Evolutionary conservation across 1,140 invertebrate genomes (phyloP).

Genomic region (Sminthurides bifidus): DNA sequence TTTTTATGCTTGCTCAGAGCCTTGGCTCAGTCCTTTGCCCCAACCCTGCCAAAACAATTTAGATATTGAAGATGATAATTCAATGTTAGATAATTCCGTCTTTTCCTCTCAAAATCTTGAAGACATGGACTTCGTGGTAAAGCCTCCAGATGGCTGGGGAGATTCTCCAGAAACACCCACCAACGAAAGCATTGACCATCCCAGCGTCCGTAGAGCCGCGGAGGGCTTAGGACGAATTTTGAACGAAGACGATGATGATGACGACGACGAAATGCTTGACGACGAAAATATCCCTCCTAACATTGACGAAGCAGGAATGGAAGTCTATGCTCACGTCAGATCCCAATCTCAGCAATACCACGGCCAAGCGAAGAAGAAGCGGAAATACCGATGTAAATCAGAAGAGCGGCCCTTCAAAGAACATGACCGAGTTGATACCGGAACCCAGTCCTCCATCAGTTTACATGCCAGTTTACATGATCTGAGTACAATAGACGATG

Average conservation of each 20-base stretch:
- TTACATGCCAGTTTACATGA: slow-evolving; percentile 33
- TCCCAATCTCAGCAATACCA: neutral
- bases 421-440: slow-evolving; percentile 35
- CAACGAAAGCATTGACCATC: slow-evolving; percentile 1
- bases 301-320: too few relatives aligned
- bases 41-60: neutral
- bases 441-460: slow-evolving; percentile 48
- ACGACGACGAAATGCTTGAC: neutral
- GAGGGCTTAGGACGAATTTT: neutral
- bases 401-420: slow-evolving; percentile 29
- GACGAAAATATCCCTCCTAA: too few relatives aligned
- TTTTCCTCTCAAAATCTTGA: slow-evolving; percentile 1
- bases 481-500: slow-evolving; percentile 31
- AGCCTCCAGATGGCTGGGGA: slow-evolving; percentile 20
- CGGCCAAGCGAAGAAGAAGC: slow-evolving; percentile 34
- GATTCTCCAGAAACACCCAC: slow-evolving; percentile 12
- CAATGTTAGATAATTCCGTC: neutral
- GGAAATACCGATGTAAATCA: slow-evolving; percentile 46
- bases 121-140: slow-evolving; percentile 8
- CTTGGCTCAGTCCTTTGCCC: neutral
- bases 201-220: neutral
- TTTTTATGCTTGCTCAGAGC: neutral
- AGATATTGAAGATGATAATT: neutral
- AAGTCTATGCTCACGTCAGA: neutral
- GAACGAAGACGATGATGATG: neutral